Conservation (phyloP, 1,140 invertebrate species). For the Halictus rubicundus region DNA sequence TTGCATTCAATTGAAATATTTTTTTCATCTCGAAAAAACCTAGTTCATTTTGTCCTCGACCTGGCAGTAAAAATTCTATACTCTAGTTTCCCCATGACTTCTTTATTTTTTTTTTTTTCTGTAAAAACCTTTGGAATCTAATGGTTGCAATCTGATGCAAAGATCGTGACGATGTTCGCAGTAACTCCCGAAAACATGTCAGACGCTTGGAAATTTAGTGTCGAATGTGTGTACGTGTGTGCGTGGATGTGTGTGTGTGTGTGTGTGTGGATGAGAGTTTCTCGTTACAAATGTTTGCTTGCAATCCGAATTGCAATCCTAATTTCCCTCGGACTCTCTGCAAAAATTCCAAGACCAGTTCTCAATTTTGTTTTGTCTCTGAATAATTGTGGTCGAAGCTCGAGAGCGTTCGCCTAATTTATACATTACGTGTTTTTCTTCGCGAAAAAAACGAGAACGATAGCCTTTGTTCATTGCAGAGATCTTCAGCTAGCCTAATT, state of each 20-base stretch:
- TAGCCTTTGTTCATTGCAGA: constrained; percentile 3
- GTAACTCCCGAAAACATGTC: constrained; percentile 10
- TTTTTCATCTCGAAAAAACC: constrained; percentile 32
- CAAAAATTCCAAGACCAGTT: constrained; percentile 2
- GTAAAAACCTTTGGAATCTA: constrained; percentile 36
- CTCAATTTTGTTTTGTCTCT: too few species aligned
- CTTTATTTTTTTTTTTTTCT: constrained; percentile 6
- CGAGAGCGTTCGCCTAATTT: neutral
- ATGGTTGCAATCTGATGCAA: constrained; percentile 21
- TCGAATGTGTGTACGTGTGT: neutral
- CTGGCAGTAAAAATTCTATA: constrained; percentile 41
- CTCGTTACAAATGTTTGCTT: neutral
- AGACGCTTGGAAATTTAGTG: constrained; percentile 1
- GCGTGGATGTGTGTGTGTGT: neutral
- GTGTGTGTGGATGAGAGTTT: neutral
- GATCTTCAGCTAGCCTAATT: neutral
- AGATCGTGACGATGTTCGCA: constrained; percentile 17
- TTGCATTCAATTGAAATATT: neutral
- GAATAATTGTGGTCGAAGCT: neutral
- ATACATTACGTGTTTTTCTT: neutral
- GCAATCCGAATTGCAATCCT: constrained; percentile 14
- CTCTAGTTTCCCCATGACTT: constrained; percentile 28
- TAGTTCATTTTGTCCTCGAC: neutral
- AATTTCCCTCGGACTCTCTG: constrained; percentile 17
- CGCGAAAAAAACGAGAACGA: constrained; percentile 4